These are phyloP conservation scores for Zaprionus capensis DNA, from an alignment of 1,140 invertebrate species.

Conservation along the genomic window DNA sequence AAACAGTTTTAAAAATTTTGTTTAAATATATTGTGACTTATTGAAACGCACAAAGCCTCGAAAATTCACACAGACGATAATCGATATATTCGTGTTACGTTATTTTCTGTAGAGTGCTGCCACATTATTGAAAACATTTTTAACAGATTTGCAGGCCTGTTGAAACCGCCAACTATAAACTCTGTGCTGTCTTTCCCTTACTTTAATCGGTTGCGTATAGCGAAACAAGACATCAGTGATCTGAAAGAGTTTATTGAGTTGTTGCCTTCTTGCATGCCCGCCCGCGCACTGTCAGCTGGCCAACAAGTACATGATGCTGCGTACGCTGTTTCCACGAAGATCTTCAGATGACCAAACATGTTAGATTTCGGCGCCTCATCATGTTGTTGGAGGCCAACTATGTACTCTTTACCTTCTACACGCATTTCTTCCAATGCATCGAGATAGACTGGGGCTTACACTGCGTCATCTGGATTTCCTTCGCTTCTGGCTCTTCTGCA, in stretches of 20 bases:
- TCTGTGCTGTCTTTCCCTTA: background rate
- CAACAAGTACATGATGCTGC: constrained; percentile 64
- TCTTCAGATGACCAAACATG: constrained; percentile 49
- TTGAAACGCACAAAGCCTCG: background rate
- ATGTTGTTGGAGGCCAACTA: constrained; percentile 71
- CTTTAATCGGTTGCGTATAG: constrained; percentile 34
- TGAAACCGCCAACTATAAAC: constrained; percentile 35
- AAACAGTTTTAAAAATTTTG: background rate
- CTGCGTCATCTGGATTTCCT: constrained; percentile 74
- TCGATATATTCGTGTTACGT: background rate
- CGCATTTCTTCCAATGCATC: constrained; percentile 63
- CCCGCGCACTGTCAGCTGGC: constrained; percentile 50
- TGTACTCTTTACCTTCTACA: constrained; percentile 66
- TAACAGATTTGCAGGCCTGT: background rate
- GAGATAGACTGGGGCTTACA: constrained; percentile 63
- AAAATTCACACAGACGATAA: background rate
- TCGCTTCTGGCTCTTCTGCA: constrained; percentile 80
- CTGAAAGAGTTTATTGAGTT: constrained; percentile 15
- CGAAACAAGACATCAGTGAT: constrained; percentile 3
- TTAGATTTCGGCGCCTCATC: constrained; percentile 66
- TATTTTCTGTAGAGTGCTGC: background rate
- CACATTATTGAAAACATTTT: background rate
- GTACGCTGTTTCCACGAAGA: constrained; percentile 56
- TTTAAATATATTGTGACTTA: background rate
- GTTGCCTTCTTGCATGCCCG: background rate